Conservation (phyloP, 2,797 vertebrate species). For the Austrolebias charrua region DNA sequence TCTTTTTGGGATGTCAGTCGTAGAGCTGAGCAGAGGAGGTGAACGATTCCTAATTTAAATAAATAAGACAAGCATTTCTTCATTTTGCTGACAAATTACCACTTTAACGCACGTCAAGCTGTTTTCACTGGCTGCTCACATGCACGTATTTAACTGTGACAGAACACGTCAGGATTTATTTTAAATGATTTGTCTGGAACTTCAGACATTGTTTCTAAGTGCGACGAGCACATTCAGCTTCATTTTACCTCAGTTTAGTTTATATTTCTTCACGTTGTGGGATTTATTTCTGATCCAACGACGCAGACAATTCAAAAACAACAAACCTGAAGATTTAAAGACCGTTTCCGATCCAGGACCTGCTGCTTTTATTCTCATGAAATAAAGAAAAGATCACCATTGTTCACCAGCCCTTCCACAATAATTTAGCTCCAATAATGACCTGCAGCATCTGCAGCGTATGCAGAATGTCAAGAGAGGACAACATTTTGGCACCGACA, state of each 20-base stretch:
- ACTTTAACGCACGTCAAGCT: neutral
- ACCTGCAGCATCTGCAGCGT: too few species aligned
- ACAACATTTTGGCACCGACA: neutral
- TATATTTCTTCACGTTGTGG: neutral
- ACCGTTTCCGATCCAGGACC: too few species aligned
- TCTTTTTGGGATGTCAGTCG: neutral
- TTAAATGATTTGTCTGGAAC: neutral
- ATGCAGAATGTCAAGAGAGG: neutral
- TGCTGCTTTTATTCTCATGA: too few species aligned
- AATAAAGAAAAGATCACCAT: too few species aligned
- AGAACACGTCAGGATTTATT: neutral
- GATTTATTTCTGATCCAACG: too few species aligned
- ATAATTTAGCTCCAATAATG: too few species aligned
- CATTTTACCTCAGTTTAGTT: neutral
- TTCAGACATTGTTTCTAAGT: conserved; percentile 2
- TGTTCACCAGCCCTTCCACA: too few species aligned
- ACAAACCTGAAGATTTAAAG: too few species aligned
- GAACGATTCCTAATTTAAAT: neutral
- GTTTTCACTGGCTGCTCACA: neutral
- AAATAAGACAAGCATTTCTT: neutral
- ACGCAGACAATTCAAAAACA: too few species aligned
- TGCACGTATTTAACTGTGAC: neutral
- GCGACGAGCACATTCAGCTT: neutral
- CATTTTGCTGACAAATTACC: neutral
- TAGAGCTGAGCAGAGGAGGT: neutral